Base-by-base conservation (phyloP, 2,113 vertebrate species). In the Ceyx margarethae region DNA sequence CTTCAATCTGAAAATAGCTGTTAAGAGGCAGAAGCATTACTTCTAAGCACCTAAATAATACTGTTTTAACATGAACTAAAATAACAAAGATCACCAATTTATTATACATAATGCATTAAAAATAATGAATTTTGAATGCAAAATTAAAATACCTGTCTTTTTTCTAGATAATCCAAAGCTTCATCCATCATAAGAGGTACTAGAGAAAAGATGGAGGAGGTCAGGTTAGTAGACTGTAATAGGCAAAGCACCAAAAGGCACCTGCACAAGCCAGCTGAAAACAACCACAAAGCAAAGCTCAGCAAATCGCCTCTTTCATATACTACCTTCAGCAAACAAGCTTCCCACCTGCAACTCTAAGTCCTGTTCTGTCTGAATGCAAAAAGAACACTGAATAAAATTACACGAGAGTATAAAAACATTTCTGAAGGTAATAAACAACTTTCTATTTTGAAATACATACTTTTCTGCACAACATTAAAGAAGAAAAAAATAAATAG, bases 141-240 rank as follows among this genome's bases (percentile, higher is more conserved):
- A 65, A 84, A 65, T 85, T 19, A 68, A 85, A 72, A 87, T 74
- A 99, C 99, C 98, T 98, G 99, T 98, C 98, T 98, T 78, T 98
- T 98, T 94, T 99, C 99, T 85, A 99, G 96, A 96, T 99, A 99
- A 51, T 97, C 97, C 97, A 99, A 96, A 42, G 99, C 98, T 98
- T 99, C 99, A 93, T 99, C 98, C 98, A 99, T 97, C 99, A 99
- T 99, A 75, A 98, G 95, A 89, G 99, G 99, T 93, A 99, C 99
- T 99, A 95, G 33, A 97, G 31, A 58, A 95, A 91, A 95, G 6
- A 18, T 50, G 15, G 10, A 66, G 10, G 11, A 86, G 22, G 8
- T 73, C 43, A 85, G 15, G 37, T 96, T 77, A 94, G 51, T 40
- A 69, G 43, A 89, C 56, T 46, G 0, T 17, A 93, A 66, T 3